Conservation (phyloP, 2,113 vertebrate genomes). For the Chionomys nivalis region DNA sequence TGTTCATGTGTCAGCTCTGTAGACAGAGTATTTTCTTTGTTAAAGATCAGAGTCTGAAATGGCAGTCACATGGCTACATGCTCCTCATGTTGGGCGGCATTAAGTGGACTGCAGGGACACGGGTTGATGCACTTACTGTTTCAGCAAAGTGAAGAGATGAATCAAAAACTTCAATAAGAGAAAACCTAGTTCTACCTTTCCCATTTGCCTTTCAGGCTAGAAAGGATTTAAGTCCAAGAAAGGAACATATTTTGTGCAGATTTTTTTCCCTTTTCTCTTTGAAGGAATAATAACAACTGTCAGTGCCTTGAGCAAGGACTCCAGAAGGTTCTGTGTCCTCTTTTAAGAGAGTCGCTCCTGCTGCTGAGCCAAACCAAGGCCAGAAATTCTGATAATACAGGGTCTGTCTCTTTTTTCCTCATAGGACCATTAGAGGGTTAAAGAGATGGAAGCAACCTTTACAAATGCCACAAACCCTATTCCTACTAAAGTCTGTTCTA, state of each 20-base stretch:
- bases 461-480: not conserved
- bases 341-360: not conserved
- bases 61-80: constrained; percentile 29
- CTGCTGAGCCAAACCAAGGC: not conserved
- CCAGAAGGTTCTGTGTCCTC: constrained; percentile 3
- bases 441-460: not conserved
- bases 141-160: constrained; percentile 71
- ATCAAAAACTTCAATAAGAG: constrained; percentile 76
- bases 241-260: constrained; percentile 58
- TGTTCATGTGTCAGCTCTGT: not conserved
- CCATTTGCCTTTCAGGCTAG: constrained; percentile 68
- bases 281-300: constrained; percentile 61
- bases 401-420: not conserved
- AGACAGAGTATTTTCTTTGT: constrained; percentile 10
- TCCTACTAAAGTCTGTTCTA: not conserved
- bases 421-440: not conserved
- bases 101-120: constrained; percentile 57
- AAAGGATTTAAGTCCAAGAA: constrained; percentile 74
- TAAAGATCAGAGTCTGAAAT: constrained; percentile 43
- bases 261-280: constrained; percentile 69
- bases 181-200: constrained; percentile 64
- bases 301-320: constrained; percentile 46
- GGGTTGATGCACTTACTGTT: constrained; percentile 64
- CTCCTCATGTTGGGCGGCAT: not conserved
- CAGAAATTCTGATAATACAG: not conserved